Conservation (phyloP, 1,140 invertebrate genomes). For the Proctacanthus coquilletti region DNA sequence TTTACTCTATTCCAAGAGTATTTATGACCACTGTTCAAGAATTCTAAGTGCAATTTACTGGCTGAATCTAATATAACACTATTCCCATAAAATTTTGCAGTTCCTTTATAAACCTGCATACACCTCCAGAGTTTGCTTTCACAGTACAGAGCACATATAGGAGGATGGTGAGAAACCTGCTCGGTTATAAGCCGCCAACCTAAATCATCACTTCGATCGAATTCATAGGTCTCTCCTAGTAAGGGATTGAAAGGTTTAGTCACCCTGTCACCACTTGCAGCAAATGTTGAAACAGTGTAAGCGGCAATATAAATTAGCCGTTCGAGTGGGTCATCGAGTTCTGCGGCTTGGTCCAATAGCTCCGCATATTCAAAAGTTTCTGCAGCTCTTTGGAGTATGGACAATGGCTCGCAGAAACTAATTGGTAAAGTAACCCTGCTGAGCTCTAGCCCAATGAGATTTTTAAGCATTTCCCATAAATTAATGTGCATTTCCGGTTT, state of each 20-base stretch:
- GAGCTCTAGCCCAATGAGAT: too few relatives aligned
- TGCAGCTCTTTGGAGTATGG: slow-evolving; percentile 34
- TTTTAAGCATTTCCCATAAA: too few relatives aligned
- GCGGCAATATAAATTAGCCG: slow-evolving; percentile 62
- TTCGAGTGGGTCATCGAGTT: slow-evolving; percentile 44
- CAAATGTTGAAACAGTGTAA: slow-evolving; percentile 72
- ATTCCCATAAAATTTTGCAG: too few relatives aligned
- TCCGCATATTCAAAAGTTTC: slow-evolving; percentile 76
- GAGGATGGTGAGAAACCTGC: too few relatives aligned
- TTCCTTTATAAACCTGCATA: background rate
- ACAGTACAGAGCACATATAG: slow-evolving; percentile 70
- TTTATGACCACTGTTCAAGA: too few relatives aligned
- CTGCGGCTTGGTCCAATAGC: slow-evolving; percentile 55
- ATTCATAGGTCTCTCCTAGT: too few relatives aligned
- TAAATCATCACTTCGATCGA: slow-evolving; percentile 50
- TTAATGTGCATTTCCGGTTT: too few relatives aligned
- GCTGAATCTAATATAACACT: too few relatives aligned
- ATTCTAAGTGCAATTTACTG: too few relatives aligned
- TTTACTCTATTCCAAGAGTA: too few relatives aligned
- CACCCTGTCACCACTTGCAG: slow-evolving; percentile 57
- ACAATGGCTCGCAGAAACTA: background rate
- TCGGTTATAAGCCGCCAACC: slow-evolving; percentile 56
- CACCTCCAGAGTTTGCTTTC: slow-evolving; percentile 25
- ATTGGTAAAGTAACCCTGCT: too few relatives aligned
- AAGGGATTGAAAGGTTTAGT: slow-evolving; percentile 83